Base-by-base conservation (phyloP, 1,140 invertebrate species). In the Neotoxoptera formosana region DNA sequence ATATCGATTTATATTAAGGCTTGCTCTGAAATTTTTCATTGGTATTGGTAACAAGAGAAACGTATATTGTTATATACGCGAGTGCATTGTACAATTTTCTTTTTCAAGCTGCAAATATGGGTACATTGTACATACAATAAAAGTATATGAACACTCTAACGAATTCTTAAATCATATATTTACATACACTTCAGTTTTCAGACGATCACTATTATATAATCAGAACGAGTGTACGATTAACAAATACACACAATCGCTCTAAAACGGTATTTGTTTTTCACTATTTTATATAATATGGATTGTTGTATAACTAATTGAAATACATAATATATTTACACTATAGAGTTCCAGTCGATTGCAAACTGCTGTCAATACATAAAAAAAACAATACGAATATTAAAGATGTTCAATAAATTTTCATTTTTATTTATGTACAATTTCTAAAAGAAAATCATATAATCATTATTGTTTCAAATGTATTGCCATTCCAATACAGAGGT, bases 181-280 rank as follows among this genome's bases (percentile, higher is more conserved):
- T 76, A 76, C 60, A 76, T 76, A 76, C 60, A 76, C 60, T 76
- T 76, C 30, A n/a, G 21, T 76, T 76, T 76, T 76, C 30, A 76
- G 30, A 76, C 60, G 30, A 67, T 11, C 30, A n/a, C n/a, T n/a
- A 76, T 76, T 76, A 76, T 76, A n/a, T 17, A 76, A n/a, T 14
- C n/a, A 76, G 60, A 76, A 76, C 60, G 30, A 76, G 60, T 76
- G n/a, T 76, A 30, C 60, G 30, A 76, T n/a, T 76, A 30, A 76
- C 60, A 76, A 76, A 76, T 76, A 76, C 60, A 76, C n/a, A 76
- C 11, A 6, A 76, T 76, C 60, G 17, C 60, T 76, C 17, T n/a
- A 76, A 76, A 76, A 76, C 60, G 60, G n/a, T 76, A 76, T 76
- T 76, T 76, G 60, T 76, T 76, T 76, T 76, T 76, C 60, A 76